Base-by-base conservation (phyloP, 2,797 vertebrate genomes). In the Thalassophryne amazonica region DNA sequence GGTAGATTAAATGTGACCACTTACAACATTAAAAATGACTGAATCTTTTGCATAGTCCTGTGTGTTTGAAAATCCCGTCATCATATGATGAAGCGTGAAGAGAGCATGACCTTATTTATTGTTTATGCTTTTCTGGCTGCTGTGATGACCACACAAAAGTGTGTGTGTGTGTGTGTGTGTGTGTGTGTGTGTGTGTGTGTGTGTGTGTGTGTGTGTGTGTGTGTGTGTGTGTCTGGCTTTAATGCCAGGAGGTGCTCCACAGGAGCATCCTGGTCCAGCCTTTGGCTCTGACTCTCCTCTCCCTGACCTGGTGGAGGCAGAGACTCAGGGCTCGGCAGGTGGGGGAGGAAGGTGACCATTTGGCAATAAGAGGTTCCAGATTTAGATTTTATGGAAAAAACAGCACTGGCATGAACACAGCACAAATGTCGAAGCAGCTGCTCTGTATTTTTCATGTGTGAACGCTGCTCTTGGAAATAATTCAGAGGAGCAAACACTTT, bases 231-330 rank as follows among this genome's bases (percentile, higher is more conserved):
- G 13, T 48, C 36, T 40, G 43, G 60, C 39, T 69, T 51, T 21
- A 24, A 34, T 76, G 79, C 83, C 79, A 80, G 49, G 32, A 69
- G 46, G 65, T 72, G 51, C 81, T 48, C 80, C 67, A 71, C 80
- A 58, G 76, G 83, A 80, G 69, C 76, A 85, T 85, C 80, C 80
- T 83, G 77, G 69, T 69, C 39, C 13, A 13, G 31, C 53, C 31
- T 73, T 71, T 83, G 74, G 70, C 73, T 71, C 13, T n/a, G 32
- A 1, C 49, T 46, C 55, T 42, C 47, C 24, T 60, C 37, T 48
- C 40, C 21, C 24, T 31, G 33, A 41, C 48, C 40, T 31, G 16
- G 56, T 57, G 32, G 42, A 47, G 47, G 60, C 30, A 17, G 33
- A 52, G 45, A 51, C 48, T 17, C 17, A 13, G 23, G 30, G 38